Base-by-base conservation (phyloP, 2,113 vertebrate genomes). In the Octodon degus region DNA sequence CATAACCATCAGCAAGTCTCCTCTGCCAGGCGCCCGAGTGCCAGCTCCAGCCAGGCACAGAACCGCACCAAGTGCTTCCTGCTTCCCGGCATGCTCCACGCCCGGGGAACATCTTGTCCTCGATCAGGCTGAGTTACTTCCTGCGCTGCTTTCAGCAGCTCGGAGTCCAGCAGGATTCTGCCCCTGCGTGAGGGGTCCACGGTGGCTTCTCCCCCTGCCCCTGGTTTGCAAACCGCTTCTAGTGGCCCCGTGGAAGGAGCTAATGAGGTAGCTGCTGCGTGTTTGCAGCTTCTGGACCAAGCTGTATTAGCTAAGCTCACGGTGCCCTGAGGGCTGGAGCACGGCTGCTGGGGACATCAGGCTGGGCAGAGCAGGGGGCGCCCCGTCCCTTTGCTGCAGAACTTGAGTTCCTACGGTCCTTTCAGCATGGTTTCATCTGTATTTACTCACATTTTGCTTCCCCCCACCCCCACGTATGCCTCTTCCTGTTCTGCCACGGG, bases 1-100 rank as follows among this genome's bases (percentile, higher is more conserved):
- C 9, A 0, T 0, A 25, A 20, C 9, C 60, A 2, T 1, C 0
- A 0, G 4, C 20, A 37, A n/a, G 67, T 19, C 67, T 47, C 70
- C 55, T 12, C 0, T 4, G 3, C n/a, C 47, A 0, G 37, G 1
- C 60, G 19, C 37, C 89, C 32, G 2, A 30, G 30, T 47, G 34
- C 17, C 4, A 7, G 40, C 34, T 27, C 53, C 2, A 4, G 25
- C 1, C 14, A 55, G 43, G 77, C 0, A 3, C 7, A 1, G 40
- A 50, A 1, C 22, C 11, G 30, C 1, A 0, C 0, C 17, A 1
- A 20, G 12, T 0, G 11, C 58, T 13, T 34, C 17, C 25, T 11
- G 16, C 89, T 50, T 22, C 12, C 2, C 24, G 27, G 9, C 25
- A 5, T 7, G 17, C 25, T 0, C 14, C 14, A 30, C 14, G 11